Conservation (phyloP, 2,797 vertebrate species). For the Xyrichtys novacula region DNA sequence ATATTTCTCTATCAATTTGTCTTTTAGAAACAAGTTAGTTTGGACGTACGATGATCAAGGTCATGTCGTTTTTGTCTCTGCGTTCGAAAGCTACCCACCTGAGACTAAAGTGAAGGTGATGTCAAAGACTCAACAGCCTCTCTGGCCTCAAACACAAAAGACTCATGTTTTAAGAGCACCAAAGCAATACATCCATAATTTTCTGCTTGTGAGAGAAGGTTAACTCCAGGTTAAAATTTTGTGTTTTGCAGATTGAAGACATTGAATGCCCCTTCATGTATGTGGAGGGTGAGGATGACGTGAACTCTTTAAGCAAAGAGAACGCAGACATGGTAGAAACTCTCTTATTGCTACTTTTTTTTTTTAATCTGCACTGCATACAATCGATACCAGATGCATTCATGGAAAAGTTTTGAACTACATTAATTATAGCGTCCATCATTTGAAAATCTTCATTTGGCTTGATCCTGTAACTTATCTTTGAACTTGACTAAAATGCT, state of each 20-base stretch:
- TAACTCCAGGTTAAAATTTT: background rate
- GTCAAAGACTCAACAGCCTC: background rate
- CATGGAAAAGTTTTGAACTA: too few species aligned
- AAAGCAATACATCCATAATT: background rate
- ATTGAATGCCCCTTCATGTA: conserved; percentile 75
- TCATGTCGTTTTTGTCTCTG: conserved; percentile 40
- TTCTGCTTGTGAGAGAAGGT: background rate
- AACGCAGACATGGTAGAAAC: conserved; percentile 72
- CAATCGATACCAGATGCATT: too few species aligned
- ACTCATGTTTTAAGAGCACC: background rate
- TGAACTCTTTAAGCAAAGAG: conserved; percentile 46
- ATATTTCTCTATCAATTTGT: background rate
- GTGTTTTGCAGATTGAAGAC: conserved; percentile 70
- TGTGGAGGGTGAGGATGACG: conserved; percentile 76
- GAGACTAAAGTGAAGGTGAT: conserved; percentile 66
- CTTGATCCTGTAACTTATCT: background rate
- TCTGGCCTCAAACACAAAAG: background rate
- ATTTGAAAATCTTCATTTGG: too few species aligned
- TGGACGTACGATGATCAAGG: conserved; percentile 57
- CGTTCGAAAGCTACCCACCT: conserved; percentile 46
- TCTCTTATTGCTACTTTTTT: too few species aligned
- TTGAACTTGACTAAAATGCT: background rate
- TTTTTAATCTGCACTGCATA: too few species aligned
- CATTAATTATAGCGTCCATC: too few species aligned
- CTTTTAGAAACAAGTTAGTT: conserved; percentile 41